Base-by-base conservation (phyloP, 2,113 vertebrate species). In the Oreocharis arfaki region DNA sequence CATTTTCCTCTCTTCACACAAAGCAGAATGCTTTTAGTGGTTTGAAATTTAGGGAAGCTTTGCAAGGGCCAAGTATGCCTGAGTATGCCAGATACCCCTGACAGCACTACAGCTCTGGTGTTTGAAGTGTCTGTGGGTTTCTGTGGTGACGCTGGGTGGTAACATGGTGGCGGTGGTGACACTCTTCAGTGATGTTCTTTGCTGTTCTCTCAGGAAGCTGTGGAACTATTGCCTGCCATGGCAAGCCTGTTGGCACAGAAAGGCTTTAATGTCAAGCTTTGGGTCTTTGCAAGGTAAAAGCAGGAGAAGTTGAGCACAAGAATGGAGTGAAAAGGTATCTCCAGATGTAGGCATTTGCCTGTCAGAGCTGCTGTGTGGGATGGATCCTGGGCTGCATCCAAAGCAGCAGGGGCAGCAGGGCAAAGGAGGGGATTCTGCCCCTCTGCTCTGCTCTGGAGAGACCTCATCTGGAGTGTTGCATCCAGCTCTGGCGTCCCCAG, bases 31-130 rank as follows among this genome's bases (percentile, higher is more conserved):
- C 68, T 68, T 47, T 79, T 41, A 79, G 70, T 64, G 39, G 89
- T 42, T 79, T 68, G 50, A 77, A 96, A 70, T 61, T 83, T 71
- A 90, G 63, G 70, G 46, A 71, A 77, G 81, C 59, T 85, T 89
- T 83, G 63, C 52, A 79, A 85, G 70, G 84, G 26, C 67, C 35
- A 80, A 39, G 12, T 52, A 33, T 55, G 42, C 37, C 46, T 88
- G 78, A 80, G 63, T 74, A 5, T 55, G 90, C 46, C 50, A 75
- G 60, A 44, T n/a, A 59, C 7, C 37, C 46, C 27, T 83, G 28
- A 14, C 28, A 85, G 55, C 1, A 3, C 28, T 27, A 39, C 9
- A 71, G 39, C 26, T 32, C 61, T 68, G 3, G 1, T 69, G 11
- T 88, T 87, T 85, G 87, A 95, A 91, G 74, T 74, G 1, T 0